Evolutionary conservation across 1,140 invertebrate species (phyloP), one percentile per base, ranked within the genome.

Genomic region (Rhopalosiphum maidis): DNA sequence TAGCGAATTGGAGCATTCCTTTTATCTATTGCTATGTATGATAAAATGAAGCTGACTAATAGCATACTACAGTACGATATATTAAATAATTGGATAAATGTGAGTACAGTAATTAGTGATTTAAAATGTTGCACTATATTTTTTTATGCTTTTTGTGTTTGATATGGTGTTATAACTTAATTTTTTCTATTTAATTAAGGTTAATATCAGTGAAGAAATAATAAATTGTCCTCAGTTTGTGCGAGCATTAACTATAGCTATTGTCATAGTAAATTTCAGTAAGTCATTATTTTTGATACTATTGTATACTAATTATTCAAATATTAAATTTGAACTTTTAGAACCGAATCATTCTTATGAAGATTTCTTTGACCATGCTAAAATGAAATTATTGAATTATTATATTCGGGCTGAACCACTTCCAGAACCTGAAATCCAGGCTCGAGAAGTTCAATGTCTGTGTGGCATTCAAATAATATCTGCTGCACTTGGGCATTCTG

Each of bases 391-490:
- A 21, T 51, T 93, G 21, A 93, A 25, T 25, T 86, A 48, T 93
- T 93, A 86, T 51, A 93, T 93, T 30, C 35, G 82, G 25, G 86
- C 91, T 18, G 35, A 93, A 55, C 91, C 91, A 30, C 82, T 93
- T 30, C 91, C 82, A 30, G 82, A 22, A 43, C 46, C 37, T 51
- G 91, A 93, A 93, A 93, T 93, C 30, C 91, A 93, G 35, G 91
- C 91, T 43, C 8, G 91, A 21, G 91, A 93, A 86, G 82, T 93
- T 6, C 48, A 93, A 55, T 93, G 91, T 55, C 48, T 93, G 0
- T 86, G 60, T 54, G 91, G 91, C 46, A 93, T 93, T 55, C 91
- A 93, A 41, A 54, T 93, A 37, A 93, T 93, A 82, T 93, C 91
- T 43, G 91, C 91, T 30, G 48, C 37, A 9, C 82, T 93, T 55